phyloP scores from a whole-genome alignment of 2,797 vertebrate genomes.

The Enteromius trimaculatus region DNA sequence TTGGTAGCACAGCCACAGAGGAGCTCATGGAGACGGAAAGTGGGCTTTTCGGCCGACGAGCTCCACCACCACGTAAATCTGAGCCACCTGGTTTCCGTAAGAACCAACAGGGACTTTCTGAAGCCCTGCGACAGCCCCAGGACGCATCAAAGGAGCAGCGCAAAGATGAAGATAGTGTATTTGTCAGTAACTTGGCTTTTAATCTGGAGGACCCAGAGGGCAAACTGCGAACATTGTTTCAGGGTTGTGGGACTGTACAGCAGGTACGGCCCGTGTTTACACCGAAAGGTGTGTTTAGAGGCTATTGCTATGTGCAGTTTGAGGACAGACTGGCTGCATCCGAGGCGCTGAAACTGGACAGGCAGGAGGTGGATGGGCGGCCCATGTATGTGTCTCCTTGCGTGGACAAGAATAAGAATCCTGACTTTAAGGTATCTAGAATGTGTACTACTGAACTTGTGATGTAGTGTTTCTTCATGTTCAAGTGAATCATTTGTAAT shows the following conservation, averaged over 20 bases:
- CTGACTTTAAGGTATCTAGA: conserved; percentile 89
- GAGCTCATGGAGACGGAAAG: conserved; percentile 80
- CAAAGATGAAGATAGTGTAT: conserved; percentile 87
- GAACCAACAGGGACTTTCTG: conserved; percentile 65
- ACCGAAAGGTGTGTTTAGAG: conserved; percentile 87
- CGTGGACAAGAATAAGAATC: conserved; percentile 95
- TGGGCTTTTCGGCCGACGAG: conserved; percentile 75
- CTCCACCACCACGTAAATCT: conserved; percentile 56
- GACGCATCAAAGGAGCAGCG: conserved; percentile 80
- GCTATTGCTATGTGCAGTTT: conserved; percentile 94
- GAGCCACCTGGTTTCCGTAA: conserved; percentile 67
- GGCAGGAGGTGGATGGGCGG: conserved; percentile 85
- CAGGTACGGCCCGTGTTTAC: conserved; percentile 85
- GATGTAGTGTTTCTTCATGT: neutral
- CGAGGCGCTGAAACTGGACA: conserved; percentile 87
- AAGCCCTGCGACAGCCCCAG: conserved; percentile 66
- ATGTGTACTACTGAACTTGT: neutral
- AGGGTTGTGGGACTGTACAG: conserved; percentile 82
- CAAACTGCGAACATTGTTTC: conserved; percentile 84
- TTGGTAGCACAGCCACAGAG: conserved; percentile 54
- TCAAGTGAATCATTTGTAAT: neutral
- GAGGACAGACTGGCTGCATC: conserved; percentile 76
- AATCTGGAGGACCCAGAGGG: conserved; percentile 84
- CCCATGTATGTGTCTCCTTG: conserved; percentile 97
- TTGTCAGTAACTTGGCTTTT: conserved; percentile 94